phyloP scores from a whole-genome alignment of 2,113 vertebrate species.

The Montifringilla adamsi region DNA sequence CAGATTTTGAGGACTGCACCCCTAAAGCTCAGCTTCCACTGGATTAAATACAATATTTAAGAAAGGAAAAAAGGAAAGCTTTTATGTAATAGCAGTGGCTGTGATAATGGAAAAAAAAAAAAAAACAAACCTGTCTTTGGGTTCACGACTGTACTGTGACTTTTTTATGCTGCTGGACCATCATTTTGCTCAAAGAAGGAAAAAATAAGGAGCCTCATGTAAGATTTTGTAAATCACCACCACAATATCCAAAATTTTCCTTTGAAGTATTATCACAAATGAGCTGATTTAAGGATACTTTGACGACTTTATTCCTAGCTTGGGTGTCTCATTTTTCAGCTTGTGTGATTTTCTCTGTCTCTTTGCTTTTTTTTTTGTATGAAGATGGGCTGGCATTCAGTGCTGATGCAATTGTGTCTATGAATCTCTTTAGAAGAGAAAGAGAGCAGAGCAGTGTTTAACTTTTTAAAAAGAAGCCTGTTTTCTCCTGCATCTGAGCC shows the following conservation, averaged over 20 bases:
- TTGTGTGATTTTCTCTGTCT: fast-evolving
- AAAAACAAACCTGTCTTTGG: not conserved
- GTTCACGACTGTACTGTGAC: fast-evolving
- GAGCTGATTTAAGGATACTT: not conserved
- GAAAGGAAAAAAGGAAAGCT: not conserved
- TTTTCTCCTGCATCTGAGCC: not conserved
- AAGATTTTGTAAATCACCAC: not conserved
- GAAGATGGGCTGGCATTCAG: not conserved
- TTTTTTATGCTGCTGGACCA: not conserved
- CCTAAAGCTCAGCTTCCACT: not conserved
- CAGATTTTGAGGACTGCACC: not conserved
- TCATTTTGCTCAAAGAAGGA: not conserved
- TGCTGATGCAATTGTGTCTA: not conserved
- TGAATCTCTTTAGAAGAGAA: not conserved
- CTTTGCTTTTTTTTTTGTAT: not conserved
- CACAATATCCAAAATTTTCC: not conserved
- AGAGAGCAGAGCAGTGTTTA: not conserved
- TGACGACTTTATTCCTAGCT: not conserved
- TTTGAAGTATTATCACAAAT: not conserved
- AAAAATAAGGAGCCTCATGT: not conserved
- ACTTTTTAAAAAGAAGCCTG: not conserved
- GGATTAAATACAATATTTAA: not conserved
- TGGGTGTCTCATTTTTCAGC: not conserved
- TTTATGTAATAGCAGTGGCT: not conserved
- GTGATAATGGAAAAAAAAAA: not conserved